A percentile compares a stretch with the other conserved stretches of the same genome.
These are phyloP conservation scores for Oceanodroma leucorhoa DNA, from an alignment of 2,797 vertebrate genomes.

Conservation along the genomic window DNA sequence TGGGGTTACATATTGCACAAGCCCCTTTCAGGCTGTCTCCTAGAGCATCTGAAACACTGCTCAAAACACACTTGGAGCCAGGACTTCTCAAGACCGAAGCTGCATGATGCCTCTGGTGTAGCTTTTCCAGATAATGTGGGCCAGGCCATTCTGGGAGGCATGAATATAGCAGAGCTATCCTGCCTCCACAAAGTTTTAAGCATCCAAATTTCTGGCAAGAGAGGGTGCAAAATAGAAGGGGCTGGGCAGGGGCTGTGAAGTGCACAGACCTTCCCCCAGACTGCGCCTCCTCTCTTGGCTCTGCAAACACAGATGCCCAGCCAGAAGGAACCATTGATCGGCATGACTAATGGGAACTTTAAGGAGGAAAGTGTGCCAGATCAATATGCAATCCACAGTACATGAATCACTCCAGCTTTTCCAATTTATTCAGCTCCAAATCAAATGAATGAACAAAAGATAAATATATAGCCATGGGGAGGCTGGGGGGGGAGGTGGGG, in stretches of 20 bases:
- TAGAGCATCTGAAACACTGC: background rate
- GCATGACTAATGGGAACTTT: conserved; percentile 41
- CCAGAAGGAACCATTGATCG: conserved; percentile 51
- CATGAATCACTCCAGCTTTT: conserved; percentile 62
- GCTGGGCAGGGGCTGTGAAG: background rate
- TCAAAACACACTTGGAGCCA: background rate
- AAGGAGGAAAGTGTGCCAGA: conserved; percentile 44
- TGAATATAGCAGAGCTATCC: background rate
- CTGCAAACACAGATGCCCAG: background rate
- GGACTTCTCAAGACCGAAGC: background rate
- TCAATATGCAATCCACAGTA: conserved; percentile 60
- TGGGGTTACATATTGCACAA: background rate
- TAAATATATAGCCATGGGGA: conserved; percentile 45
- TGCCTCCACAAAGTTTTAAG: fast-evolving
- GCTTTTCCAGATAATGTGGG: background rate
- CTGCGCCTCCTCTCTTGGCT: background rate
- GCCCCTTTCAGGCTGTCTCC: background rate
- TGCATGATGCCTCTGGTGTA: background rate
- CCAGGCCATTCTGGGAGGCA: background rate
- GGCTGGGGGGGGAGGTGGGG: background rate
- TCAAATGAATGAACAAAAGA: conserved; percentile 62
- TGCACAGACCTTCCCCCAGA: background rate
- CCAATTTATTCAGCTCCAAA: conserved; percentile 66
- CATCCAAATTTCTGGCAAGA: background rate
- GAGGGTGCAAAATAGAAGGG: background rate